phyloP scores from a whole-genome alignment of 2,888 invertebrate genomes.

The Chymomyza fuscimana region DNA sequence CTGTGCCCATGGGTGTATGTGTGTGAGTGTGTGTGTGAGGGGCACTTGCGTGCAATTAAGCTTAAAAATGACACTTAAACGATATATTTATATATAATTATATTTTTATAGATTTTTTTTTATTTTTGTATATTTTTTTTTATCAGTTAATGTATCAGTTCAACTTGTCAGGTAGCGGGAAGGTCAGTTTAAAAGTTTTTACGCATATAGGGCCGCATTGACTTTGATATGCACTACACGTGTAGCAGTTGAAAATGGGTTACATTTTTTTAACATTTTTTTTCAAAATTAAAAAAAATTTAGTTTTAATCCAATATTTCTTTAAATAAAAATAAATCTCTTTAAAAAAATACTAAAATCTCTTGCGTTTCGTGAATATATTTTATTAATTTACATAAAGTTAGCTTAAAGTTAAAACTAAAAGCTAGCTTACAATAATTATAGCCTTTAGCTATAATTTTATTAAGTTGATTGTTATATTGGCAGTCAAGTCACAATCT shows the following conservation, averaged over 20 bases:
- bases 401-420: too few species aligned
- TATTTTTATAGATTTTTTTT: constrained; percentile 9
- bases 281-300: too few species aligned
- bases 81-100: constrained; percentile 13
- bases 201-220: constrained; percentile 3
- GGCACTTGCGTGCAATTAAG: constrained; percentile 61
- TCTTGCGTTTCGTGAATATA: too few species aligned
- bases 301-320: too few species aligned
- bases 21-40: background rate
- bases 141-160: constrained; percentile 63
- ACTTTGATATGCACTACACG: background rate
- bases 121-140: constrained; percentile 18
- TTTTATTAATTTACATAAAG: too few species aligned
- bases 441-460: too few species aligned
- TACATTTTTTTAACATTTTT: background rate
- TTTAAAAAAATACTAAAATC: too few species aligned
- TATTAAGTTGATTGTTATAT: too few species aligned
- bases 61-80: constrained; percentile 48
- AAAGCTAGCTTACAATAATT: too few species aligned
- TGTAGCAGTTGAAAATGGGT: background rate
- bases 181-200: background rate
- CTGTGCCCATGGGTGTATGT: constrained; percentile 9
- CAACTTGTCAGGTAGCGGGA: background rate
- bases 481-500: too few species aligned
- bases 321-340: too few species aligned